Evolutionary conservation across 2,888 invertebrate species (phyloP), one percentile per base, ranked within the genome.

Genomic region (Netelia melanura): DNA sequence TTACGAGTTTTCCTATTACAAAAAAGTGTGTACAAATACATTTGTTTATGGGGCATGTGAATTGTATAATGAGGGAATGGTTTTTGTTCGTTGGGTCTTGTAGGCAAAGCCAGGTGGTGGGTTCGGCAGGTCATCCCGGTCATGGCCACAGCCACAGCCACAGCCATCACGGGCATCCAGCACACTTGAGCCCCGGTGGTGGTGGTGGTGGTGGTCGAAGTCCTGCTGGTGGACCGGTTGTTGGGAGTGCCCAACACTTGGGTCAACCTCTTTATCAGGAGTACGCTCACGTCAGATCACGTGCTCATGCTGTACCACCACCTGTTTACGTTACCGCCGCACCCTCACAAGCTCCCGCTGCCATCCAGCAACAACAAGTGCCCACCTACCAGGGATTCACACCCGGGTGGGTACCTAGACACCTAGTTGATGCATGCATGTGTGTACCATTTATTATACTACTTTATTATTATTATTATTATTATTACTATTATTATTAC

Each of bases 241-340:
- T 91, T 92, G 95, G 91, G 88, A 95, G 90, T 94, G 94, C 87
- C 94, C 95, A 88, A 93, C 95, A 92, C 94, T 95, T 94, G 84
- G 95, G 95, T 5, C 96, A 96, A 90, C 96, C 96, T 43, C 94
- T 96, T 52, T 96, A 96, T 91, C 95, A 95, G 89, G 95, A 96
- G 91, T 93, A 93, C 87, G 92, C 93, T 68, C 93, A 93, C 84
- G 93, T 93, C 14, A 92, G 93, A 86, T 91, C 93, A 62, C 91
- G 93, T 80, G 92, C 92, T 81, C 93, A 93, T 88, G 92, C 93
- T 80, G 93, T 97, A 96, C 94, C 95, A 96, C 88, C 95, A 96
- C 95, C 96, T 64, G 96, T 97, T 65, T 97, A 97, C 92, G 96
- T 96, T 62, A 96, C 96, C 70, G 95, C 95, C 67, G 94, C 94